These are phyloP conservation scores for Oreochromis niloticus DNA, from an alignment of 2,113 vertebrate genomes.

Conservation along the genomic window DNA sequence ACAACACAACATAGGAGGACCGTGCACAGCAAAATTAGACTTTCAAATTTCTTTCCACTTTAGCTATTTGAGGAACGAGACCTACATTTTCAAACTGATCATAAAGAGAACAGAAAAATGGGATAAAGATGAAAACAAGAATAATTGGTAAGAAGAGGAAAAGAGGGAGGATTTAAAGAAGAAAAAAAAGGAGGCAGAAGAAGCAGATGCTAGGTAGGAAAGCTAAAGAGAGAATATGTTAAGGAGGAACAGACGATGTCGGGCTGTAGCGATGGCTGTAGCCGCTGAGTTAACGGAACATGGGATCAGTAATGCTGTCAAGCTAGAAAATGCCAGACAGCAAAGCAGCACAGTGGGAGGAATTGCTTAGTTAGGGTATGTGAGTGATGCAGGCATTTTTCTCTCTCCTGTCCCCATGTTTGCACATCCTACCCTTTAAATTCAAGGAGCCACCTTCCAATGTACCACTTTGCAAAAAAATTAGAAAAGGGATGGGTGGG, in stretches of 20 bases:
- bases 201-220: not conserved
- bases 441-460: constrained; percentile 8
- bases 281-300: constrained; percentile 55
- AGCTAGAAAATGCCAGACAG: constrained; percentile 38
- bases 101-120: not conserved
- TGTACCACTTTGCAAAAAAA: not conserved
- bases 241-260: constrained; percentile 13
- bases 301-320: constrained; percentile 54
- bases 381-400: constrained; percentile 17
- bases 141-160: not conserved
- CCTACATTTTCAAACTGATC: constrained; percentile 41
- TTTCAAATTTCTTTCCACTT: constrained; percentile 40
- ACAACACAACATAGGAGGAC: constrained; percentile 21
- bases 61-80: constrained; percentile 22
- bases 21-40: constrained; percentile 29
- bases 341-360: constrained; percentile 23
- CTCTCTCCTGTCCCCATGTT: not conserved
- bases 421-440: not conserved
- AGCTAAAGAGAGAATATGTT: constrained; percentile 34
- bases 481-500: not conserved
- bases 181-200: not conserved
- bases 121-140: not conserved
- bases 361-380: constrained; percentile 29
- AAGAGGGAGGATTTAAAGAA: not conserved
- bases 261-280: constrained; percentile 7